Evolutionary conservation across 2,888 invertebrate species (phyloP).

Genomic region (Drosophila quinaria): DNA sequence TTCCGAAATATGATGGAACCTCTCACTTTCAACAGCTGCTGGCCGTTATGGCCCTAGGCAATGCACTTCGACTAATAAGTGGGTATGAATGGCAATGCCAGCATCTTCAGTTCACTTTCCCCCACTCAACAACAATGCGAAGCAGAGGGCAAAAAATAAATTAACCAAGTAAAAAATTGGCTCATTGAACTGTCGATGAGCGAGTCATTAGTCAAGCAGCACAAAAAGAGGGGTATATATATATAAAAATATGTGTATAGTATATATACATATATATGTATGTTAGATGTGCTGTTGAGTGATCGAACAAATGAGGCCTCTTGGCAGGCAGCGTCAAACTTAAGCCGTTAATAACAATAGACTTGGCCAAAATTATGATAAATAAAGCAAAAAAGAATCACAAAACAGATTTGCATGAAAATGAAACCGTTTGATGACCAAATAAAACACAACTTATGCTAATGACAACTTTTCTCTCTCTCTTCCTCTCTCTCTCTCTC

Average conservation of each 20-base stretch:
- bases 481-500: constrained; percentile 8
- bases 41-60: constrained; percentile 40
- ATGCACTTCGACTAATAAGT: constrained; percentile 44
- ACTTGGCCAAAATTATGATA: constrained; percentile 59
- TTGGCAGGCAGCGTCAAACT: constrained; percentile 37
- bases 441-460: constrained; percentile 34
- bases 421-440: constrained; percentile 35
- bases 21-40: constrained; percentile 49
- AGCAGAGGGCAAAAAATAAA: constrained; percentile 35
- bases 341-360: constrained; percentile 65
- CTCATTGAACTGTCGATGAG: constrained; percentile 75
- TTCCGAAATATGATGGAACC: constrained; percentile 15
- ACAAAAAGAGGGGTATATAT: constrained; percentile 28
- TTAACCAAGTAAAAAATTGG: constrained; percentile 59
- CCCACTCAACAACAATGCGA: constrained; percentile 41
- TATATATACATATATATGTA: not conserved
- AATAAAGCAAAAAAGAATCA: constrained; percentile 42
- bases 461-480: constrained; percentile 23
- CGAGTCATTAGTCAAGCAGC: constrained; percentile 72
- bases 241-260: constrained; percentile 1
- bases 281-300: constrained; percentile 18
- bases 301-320: constrained; percentile 52
- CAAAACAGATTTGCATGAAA: constrained; percentile 58
- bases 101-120: constrained; percentile 58
- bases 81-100: constrained; percentile 47